Percentiles rank a stretch among this genome's conserved stretches.
These are phyloP conservation scores for Blastobasis lacticolella DNA, from an alignment of 2,888 invertebrate genomes.

Conservation along the genomic window DNA sequence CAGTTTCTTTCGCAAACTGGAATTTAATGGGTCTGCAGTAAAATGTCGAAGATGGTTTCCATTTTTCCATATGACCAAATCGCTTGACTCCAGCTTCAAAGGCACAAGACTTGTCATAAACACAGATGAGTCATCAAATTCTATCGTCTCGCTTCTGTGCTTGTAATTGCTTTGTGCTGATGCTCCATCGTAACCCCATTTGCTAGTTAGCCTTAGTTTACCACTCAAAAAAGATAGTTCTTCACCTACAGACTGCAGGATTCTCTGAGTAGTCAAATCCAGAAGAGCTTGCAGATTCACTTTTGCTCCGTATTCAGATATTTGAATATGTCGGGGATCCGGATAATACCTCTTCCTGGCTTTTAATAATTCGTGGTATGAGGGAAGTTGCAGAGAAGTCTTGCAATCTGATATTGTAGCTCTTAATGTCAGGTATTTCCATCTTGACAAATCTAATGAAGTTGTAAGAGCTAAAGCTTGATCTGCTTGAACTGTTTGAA, in stretches of 20 bases:
- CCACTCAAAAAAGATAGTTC: constrained; percentile 1
- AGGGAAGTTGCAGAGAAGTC: too few relatives aligned
- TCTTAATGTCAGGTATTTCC: too few relatives aligned
- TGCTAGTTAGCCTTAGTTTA: constrained; percentile 1
- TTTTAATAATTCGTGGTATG: too few relatives aligned
- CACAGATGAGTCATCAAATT: constrained; percentile 2
- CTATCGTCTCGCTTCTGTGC: constrained; percentile 3
- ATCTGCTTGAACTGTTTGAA: too few relatives aligned
- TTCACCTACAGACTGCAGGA: not conserved
- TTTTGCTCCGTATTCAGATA: constrained; percentile 1
- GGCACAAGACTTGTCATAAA: too few relatives aligned
- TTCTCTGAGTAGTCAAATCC: not conserved
- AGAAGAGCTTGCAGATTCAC: constrained; percentile 2
- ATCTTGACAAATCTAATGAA: too few relatives aligned
- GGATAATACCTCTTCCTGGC: too few relatives aligned
- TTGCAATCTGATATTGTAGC: too few relatives aligned
- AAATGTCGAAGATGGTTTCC: not conserved
- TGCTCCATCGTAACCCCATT: constrained; percentile 5
- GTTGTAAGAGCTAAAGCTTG: too few relatives aligned
- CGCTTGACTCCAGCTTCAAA: constrained; percentile 11
- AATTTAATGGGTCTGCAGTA: not conserved
- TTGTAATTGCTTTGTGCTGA: constrained; percentile 5
- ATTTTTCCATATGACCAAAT: constrained; percentile 16
- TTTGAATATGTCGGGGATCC: too few relatives aligned
- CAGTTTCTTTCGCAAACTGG: not conserved